Evolutionary conservation across 2,888 invertebrate genomes (phyloP).

Genomic region (Drosophila neoperkinsi): DNA sequence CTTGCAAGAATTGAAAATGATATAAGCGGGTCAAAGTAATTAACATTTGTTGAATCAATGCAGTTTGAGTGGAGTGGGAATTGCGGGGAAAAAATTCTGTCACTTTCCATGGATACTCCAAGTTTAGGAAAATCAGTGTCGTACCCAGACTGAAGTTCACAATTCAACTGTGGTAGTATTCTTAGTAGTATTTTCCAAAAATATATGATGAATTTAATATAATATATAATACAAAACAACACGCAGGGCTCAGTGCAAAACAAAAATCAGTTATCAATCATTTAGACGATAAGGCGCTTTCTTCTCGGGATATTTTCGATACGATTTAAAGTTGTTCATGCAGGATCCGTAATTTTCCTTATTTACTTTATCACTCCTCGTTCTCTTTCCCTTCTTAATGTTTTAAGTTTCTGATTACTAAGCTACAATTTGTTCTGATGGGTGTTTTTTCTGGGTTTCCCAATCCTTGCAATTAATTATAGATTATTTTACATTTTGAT

Average conservation of each 20-base stretch:
- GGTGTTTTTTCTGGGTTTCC: not conserved
- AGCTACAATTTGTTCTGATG: not conserved
- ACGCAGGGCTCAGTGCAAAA: not conserved
- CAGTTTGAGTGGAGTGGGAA: not conserved
- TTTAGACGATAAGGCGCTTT: not conserved
- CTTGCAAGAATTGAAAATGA: constrained; percentile 22
- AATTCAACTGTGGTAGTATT: not conserved
- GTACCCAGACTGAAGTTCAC: not conserved
- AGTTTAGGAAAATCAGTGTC: not conserved
- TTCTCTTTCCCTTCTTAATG: not conserved
- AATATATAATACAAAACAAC: not conserved
- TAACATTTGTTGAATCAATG: constrained; percentile 25
- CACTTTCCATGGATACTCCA: not conserved
- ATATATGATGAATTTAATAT: not conserved
- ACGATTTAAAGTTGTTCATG: not conserved
- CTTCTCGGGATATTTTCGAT: not conserved
- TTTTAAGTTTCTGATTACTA: not conserved
- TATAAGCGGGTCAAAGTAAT: constrained; percentile 20
- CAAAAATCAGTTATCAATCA: not conserved
- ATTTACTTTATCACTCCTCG: not conserved
- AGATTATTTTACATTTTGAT: not conserved
- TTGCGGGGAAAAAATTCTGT: not conserved
- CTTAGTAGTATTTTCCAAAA: not conserved
- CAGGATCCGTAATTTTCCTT: not conserved
- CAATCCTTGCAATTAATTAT: not conserved